Evolutionary conservation across 2,797 vertebrate genomes (phyloP).

Genomic region (Babyrousa celebensis): DNA sequence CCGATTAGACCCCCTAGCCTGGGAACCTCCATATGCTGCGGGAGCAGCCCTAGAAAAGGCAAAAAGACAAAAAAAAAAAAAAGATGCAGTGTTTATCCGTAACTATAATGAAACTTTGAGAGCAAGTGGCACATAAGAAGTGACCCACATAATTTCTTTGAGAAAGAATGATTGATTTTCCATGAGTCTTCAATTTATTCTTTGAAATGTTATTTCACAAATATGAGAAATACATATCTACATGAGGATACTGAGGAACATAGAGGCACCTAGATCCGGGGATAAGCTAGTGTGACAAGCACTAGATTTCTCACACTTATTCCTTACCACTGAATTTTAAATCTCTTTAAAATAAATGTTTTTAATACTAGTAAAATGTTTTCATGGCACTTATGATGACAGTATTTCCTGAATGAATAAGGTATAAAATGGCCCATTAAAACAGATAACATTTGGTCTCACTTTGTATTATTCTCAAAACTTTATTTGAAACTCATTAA

Average conservation of each 20-base stretch:
- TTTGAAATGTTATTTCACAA: constrained; percentile 47
- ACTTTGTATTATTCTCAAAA: constrained; percentile 20
- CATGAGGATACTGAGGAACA: not conserved
- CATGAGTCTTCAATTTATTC: constrained; percentile 23
- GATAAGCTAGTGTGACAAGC: not conserved
- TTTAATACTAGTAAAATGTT: constrained; percentile 35
- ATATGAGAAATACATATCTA: constrained; percentile 10
- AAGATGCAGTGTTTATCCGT: constrained; percentile 24
- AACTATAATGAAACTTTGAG: not conserved
- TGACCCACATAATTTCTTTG: not conserved
- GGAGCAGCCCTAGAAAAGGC: too few relatives aligned
- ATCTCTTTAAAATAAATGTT: not conserved
- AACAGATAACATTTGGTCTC: not conserved
- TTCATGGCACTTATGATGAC: not conserved
- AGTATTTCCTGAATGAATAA: constrained; percentile 39
- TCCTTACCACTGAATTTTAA: constrained; percentile 13
- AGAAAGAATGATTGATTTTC: constrained; percentile 50
- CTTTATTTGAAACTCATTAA: not conserved
- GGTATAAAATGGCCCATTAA: not conserved
- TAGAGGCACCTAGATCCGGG: not conserved
- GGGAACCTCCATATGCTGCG: too few relatives aligned
- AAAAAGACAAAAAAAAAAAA: too few relatives aligned
- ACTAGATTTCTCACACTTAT: not conserved
- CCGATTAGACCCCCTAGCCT: too few relatives aligned
- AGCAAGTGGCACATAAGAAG: not conserved